These are phyloP conservation scores for Scaptomyza cyrtandrae DNA, from an alignment of 2,888 invertebrate species.

Conservation along the genomic window DNA sequence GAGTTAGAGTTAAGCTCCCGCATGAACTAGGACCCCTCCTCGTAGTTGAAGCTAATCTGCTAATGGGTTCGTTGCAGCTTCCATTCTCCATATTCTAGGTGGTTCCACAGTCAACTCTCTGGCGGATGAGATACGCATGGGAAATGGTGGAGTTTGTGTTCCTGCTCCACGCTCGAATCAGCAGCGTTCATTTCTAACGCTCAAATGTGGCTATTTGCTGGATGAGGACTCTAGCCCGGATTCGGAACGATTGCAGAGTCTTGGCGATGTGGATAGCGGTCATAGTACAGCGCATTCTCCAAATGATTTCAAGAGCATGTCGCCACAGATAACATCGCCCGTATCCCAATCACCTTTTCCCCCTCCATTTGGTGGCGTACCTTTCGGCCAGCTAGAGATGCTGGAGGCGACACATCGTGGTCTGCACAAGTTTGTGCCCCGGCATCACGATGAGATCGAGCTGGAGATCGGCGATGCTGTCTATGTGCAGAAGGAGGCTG, in stretches of 20 bases:
- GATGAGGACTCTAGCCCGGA: slow-evolving; percentile 95
- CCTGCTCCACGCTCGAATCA: slow-evolving; percentile 61
- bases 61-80: slow-evolving; percentile 86
- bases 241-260: slow-evolving; percentile 91
- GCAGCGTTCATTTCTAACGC: slow-evolving; percentile 87
- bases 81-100: slow-evolving; percentile 86
- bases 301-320: slow-evolving; percentile 94
- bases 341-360: slow-evolving; percentile 88
- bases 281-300: slow-evolving; percentile 97
- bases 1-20: not conserved
- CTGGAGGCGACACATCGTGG: slow-evolving; percentile 98
- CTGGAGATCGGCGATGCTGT: slow-evolving; percentile 99
- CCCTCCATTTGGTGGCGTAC: slow-evolving; percentile 89
- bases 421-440: slow-evolving; percentile 96
- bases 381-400: slow-evolving; percentile 92
- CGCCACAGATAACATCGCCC: slow-evolving; percentile 88
- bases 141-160: slow-evolving; percentile 51
- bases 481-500: slow-evolving; percentile 97
- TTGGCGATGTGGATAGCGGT: slow-evolving; percentile 93
- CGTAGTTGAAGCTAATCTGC: slow-evolving; percentile 66
- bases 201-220: slow-evolving; percentile 90
- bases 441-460: slow-evolving; percentile 97
- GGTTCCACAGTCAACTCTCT: slow-evolving; percentile 51
- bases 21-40: slow-evolving; percentile 23
- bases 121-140: slow-evolving; percentile 86